Evolutionary conservation across 2,797 vertebrate species (phyloP).

Genomic region (Acestrorhynchus altus): DNA sequence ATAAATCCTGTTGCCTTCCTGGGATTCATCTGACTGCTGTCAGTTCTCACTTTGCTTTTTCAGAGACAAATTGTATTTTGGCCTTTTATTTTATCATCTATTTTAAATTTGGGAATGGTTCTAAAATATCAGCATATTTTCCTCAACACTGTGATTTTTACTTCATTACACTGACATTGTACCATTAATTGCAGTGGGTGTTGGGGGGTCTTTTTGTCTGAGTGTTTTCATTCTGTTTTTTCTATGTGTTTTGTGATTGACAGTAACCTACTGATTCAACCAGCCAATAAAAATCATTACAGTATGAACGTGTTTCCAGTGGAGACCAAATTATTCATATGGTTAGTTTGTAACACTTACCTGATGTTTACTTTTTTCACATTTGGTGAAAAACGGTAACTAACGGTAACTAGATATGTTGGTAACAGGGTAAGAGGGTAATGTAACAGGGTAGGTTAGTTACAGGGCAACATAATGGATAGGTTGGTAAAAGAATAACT

Average conservation of each 20-base stretch:
- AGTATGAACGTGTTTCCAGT: background rate
- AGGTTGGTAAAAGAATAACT: too few species aligned
- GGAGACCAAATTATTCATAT: background rate
- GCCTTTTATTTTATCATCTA: constrained; percentile 22
- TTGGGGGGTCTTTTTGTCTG: constrained; percentile 49
- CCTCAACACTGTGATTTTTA: constrained; percentile 63
- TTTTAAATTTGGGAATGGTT: constrained; percentile 31
- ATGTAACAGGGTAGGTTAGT: too few species aligned
- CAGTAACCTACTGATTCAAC: constrained; percentile 61
- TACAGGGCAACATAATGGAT: too few species aligned
- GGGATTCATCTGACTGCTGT: constrained; percentile 34
- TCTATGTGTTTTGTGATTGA: constrained; percentile 50
- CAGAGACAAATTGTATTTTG: constrained; percentile 14
- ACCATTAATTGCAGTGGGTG: constrained; percentile 48
- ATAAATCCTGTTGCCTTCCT: constrained; percentile 56
- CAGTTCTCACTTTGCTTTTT: constrained; percentile 18
- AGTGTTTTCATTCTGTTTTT: constrained; percentile 54
- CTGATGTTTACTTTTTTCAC: background rate
- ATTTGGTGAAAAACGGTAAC: too few species aligned
- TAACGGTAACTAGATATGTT: too few species aligned
- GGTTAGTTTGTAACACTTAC: background rate
- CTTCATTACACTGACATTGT: constrained; percentile 50
- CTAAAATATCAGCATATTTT: constrained; percentile 40
- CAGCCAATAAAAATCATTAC: constrained; percentile 52
- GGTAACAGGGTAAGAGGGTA: too few species aligned